Evolutionary conservation across 2,888 invertebrate genomes (phyloP).

Genomic region (Agriopis leucophaearia): DNA sequence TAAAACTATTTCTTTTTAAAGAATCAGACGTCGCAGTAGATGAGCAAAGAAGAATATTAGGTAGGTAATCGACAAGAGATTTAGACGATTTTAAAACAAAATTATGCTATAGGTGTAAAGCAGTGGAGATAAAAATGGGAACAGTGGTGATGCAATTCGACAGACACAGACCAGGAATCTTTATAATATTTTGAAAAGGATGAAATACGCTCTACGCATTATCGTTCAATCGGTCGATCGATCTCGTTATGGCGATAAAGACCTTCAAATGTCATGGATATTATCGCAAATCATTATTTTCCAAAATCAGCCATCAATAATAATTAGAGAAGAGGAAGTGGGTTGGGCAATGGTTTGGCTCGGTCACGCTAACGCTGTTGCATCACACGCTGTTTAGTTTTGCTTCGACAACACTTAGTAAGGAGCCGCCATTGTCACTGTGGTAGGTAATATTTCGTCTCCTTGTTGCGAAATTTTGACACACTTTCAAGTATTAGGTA

Average conservation of each 20-base stretch:
- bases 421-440: slow-evolving; percentile 22
- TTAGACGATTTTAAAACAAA: neutral
- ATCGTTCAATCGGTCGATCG: neutral
- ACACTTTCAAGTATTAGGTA: slow-evolving; percentile 56
- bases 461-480: slow-evolving; percentile 42
- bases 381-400: slow-evolving; percentile 40
- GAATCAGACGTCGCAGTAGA: neutral
- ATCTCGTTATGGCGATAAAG: slow-evolving; percentile 4
- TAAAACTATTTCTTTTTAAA: no score
- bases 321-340: slow-evolving; percentile 31
- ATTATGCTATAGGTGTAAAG: neutral
- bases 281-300: slow-evolving; percentile 14
- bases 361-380: slow-evolving; percentile 37
- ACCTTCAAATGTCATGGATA: slow-evolving; percentile 11
- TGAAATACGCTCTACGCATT: neutral
- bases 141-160: slow-evolving; percentile 15
- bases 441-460: slow-evolving; percentile 16
- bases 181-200: slow-evolving; percentile 10
- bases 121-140: slow-evolving; percentile 5
- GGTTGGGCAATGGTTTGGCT: slow-evolving; percentile 25
- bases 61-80: neutral
- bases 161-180: slow-evolving; percentile 9
- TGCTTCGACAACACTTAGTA: slow-evolving; percentile 28
- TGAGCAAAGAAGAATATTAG: neutral
- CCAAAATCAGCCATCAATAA: slow-evolving; percentile 22